Evolutionary conservation across 2,888 invertebrate genomes (phyloP), one percentile per base, ranked within the genome.

Genomic region (Trachelus stipa): DNA sequence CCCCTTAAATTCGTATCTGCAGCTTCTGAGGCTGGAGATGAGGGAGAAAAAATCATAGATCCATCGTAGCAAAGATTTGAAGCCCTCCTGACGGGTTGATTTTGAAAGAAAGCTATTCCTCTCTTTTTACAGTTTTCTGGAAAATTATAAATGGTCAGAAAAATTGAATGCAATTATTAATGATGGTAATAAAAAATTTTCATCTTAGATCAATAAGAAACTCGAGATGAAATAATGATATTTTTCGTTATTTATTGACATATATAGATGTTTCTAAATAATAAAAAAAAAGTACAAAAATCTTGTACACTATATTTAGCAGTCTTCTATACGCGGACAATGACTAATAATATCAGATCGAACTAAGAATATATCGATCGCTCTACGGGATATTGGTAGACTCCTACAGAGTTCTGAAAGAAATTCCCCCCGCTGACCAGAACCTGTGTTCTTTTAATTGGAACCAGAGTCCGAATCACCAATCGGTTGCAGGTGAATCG

Each of bases 361-460:
- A 85, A 78, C 83, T 77, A 73, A 80, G 80, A 77, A 79, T 81
- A 83, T 82, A 84, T 81, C 83, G 85, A 87, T 85, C 83, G 82
- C 83, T 79, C 84, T 79, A 82, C 82, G 85, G 87, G 84, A 84
- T 83, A 82, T 77, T 35, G 77, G 74, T 80, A 79, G 81, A 82
- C 82, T 85, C 84, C 83, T 84, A 85, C 79, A 83, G 84, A 80
- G 80, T 76, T 79, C 81, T 69, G 80, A 80, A 82, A 73, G 81
- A 83, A 33, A 71, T 77, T 86, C 86, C 87, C 85, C 88, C 88
- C 87, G 88, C 90, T 89, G 90, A 89, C 85, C 88, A 81, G 84
- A 87, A 86, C 85, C 87, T 86, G 87, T 89, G 87, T 90, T 90
- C 87, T 86, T 90, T 90, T 90, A 90, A 91, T 91, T 91, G 91